Conservation (phyloP, 1,140 invertebrate genomes). For the Cydia splendana region DNA sequence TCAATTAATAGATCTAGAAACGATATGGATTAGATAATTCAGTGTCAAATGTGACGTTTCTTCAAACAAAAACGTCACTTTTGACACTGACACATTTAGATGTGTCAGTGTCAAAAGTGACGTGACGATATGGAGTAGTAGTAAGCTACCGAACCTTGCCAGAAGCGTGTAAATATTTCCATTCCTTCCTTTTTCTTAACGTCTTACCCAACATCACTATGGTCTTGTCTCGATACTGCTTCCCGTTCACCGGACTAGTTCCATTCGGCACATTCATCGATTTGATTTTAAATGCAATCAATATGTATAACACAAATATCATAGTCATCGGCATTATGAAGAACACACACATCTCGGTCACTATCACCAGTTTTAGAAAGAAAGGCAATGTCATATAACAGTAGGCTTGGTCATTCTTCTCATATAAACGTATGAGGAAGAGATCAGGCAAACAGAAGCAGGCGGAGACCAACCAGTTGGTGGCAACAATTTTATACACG, state of each 20-base stretch:
- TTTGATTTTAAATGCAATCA: conserved; percentile 88
- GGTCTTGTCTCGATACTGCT: conserved; percentile 77
- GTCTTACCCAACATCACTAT: conserved; percentile 81
- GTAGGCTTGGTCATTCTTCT: conserved; percentile 73
- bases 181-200: conserved; percentile 10
- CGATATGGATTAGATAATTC: too few relatives aligned
- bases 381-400: conserved; percentile 78
- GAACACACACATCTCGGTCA: conserved; percentile 90
- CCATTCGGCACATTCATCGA: conserved; percentile 79
- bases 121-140: too few relatives aligned
- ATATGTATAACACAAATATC: conserved; percentile 90
- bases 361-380: conserved; percentile 84
- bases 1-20: too few relatives aligned
- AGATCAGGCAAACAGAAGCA: conserved; percentile 89
- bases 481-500: conserved; percentile 85
- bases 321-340: conserved; percentile 91
- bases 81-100: too few relatives aligned
- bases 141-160: too few relatives aligned
- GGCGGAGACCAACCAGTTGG: conserved; percentile 86
- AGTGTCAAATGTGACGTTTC: too few relatives aligned
- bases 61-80: too few relatives aligned
- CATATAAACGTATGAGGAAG: conserved; percentile 84
- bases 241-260: conserved; percentile 57
- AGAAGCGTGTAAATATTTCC: not conserved
- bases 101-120: too few relatives aligned